These are phyloP conservation scores for Oryctes rhinoceros DNA, from an alignment of 1,140 invertebrate species.

Conservation along the genomic window DNA sequence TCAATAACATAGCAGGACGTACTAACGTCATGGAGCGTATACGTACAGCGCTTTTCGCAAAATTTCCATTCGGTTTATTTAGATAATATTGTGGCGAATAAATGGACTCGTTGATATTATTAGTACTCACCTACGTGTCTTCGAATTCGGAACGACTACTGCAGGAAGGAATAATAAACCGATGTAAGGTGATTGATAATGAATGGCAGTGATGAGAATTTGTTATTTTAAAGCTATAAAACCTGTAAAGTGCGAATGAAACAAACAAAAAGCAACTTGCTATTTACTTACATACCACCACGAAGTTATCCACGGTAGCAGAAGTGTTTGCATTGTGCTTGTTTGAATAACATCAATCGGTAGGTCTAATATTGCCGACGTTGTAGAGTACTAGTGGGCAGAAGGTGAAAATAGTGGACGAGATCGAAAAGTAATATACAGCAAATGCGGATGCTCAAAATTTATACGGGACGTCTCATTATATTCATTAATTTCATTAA, in stretches of 20 bases:
- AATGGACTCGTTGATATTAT: not conserved
- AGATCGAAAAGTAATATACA: too few relatives aligned
- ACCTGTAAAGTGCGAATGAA: not conserved
- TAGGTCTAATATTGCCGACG: not conserved
- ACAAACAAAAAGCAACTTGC: not conserved
- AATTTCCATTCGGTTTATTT: not conserved
- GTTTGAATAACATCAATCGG: not conserved
- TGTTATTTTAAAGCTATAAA: not conserved
- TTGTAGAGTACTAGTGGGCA: too few relatives aligned
- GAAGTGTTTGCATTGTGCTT: not conserved
- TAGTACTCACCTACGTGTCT: not conserved
- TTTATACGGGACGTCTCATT: too few relatives aligned
- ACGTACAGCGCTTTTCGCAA: not conserved
- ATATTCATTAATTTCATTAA: too few relatives aligned
- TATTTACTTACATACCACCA: not conserved
- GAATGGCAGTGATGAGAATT: conserved; percentile 4
- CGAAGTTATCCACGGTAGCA: not conserved
- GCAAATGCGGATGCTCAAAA: too few relatives aligned
- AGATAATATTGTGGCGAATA: conserved; percentile 7
- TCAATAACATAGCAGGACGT: not conserved
- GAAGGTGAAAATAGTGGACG: too few relatives aligned
- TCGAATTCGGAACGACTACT: not conserved
- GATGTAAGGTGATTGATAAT: not conserved
- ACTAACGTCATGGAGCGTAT: not conserved
- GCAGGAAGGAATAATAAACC: not conserved